These are phyloP conservation scores for Epinephelus lanceolatus DNA, from an alignment of 2,113 vertebrate species.

Conservation along the genomic window DNA sequence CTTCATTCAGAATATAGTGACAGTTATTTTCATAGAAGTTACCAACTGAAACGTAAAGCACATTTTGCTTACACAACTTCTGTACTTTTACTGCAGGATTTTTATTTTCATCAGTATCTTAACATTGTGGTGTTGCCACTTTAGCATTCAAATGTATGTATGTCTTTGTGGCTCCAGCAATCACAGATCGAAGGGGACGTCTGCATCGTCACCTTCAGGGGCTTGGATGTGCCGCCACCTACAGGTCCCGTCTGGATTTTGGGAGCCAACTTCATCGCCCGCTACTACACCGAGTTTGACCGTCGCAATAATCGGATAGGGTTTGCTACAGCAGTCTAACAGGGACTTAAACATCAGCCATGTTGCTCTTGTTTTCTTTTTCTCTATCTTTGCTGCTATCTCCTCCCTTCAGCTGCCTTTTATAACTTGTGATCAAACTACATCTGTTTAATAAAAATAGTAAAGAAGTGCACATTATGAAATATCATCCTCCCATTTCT, in stretches of 20 bases:
- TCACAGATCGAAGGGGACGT: conserved; percentile 87
- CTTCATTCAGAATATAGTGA: too few species aligned
- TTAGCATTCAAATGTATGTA: too few species aligned
- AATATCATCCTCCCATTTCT: background rate
- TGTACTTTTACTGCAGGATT: background rate
- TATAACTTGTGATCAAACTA: conserved; percentile 5
- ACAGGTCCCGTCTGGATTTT: conserved; percentile 94
- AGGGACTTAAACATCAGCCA: background rate
- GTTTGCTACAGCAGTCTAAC: conserved; percentile 92
- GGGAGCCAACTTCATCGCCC: conserved; percentile 95
- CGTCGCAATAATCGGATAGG: conserved; percentile 94
- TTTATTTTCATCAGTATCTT: background rate
- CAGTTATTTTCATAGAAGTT: too few species aligned
- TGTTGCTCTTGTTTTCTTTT: conserved; percentile 1
- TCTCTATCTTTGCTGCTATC: conserved; percentile 27
- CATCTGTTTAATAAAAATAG: background rate
- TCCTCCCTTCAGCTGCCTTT: background rate
- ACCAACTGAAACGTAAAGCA: too few species aligned
- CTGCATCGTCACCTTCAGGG: conserved; percentile 91
- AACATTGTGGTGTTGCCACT: background rate
- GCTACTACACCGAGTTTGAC: conserved; percentile 97
- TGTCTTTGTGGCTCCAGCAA: conserved; percentile 82
- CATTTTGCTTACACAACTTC: background rate
- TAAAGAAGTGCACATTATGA: conserved; percentile 5
- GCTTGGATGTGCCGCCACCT: conserved; percentile 92